phyloP scores from a whole-genome alignment of 2,113 vertebrate species.

The Clupea harengus region DNA sequence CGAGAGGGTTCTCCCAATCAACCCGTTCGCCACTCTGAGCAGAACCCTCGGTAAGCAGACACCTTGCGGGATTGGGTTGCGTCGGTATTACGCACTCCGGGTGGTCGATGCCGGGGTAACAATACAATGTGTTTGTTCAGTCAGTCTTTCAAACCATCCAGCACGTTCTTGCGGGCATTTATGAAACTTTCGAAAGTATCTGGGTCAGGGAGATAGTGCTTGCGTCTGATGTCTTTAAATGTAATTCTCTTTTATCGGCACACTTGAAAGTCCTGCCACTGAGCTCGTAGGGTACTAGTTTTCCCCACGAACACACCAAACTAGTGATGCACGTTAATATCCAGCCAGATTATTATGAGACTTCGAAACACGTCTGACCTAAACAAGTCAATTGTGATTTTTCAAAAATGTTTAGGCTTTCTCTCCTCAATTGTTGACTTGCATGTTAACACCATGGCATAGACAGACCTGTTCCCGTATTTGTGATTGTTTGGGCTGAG shows the following conservation, averaged over 20 bases:
- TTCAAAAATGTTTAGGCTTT: background rate
- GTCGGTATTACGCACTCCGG: slow-evolving; percentile 44
- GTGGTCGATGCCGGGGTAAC: slow-evolving; percentile 49
- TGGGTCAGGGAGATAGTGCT: background rate
- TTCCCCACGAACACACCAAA: background rate
- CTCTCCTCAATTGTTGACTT: background rate
- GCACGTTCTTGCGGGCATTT: background rate
- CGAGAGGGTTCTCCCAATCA: slow-evolving; percentile 26
- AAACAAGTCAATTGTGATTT: background rate
- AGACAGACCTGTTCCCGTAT: background rate
- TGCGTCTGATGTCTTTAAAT: background rate
- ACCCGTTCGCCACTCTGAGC: slow-evolving; percentile 26
- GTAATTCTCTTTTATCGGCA: background rate
- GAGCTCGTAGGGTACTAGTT: background rate
- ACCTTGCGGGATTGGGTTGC: slow-evolving; percentile 49
- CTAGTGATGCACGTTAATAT: background rate
- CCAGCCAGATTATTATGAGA: background rate
- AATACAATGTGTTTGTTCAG: slow-evolving; percentile 45
- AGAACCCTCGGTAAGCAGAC: slow-evolving; percentile 30
- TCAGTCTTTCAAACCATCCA: background rate
- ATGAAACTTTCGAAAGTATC: background rate
- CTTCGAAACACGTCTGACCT: background rate
- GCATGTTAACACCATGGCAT: background rate
- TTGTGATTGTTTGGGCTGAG: background rate
- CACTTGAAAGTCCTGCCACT: background rate